Evolutionary conservation across 2,888 invertebrate genomes (phyloP).

Genomic region (Tryphoninae sp.): DNA sequence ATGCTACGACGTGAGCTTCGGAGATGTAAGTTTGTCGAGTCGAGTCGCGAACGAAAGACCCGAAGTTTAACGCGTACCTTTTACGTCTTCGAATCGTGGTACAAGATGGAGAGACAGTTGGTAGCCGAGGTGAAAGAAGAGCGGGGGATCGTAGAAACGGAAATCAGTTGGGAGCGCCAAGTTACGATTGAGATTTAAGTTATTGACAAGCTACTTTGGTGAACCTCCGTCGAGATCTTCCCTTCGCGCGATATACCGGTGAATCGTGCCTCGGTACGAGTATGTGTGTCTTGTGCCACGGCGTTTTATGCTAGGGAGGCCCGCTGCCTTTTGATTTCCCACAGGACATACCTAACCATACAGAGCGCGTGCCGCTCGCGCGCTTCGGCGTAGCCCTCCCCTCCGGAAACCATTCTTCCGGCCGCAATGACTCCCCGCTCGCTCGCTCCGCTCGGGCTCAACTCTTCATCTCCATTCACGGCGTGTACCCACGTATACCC

Average conservation of each 20-base stretch:
- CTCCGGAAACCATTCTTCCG: constrained; percentile 80
- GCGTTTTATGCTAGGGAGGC: constrained; percentile 74
- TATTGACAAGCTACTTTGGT: constrained; percentile 81
- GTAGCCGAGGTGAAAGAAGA: constrained; percentile 40
- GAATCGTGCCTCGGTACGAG: constrained; percentile 7
- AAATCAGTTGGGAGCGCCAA: constrained; percentile 79
- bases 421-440: constrained; percentile 78
- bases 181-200: constrained; percentile 81
- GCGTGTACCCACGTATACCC: constrained; percentile 6
- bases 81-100: constrained; percentile 13
- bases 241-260: background rate
- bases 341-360: constrained; percentile 70
- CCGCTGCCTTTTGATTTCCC: constrained; percentile 81
- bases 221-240: constrained; percentile 74
- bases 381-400: constrained; percentile 70
- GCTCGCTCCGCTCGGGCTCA: constrained; percentile 53
- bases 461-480: constrained; percentile 61
- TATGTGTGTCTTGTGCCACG: constrained; percentile 66
- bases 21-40: constrained; percentile 31
- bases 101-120: constrained; percentile 12
- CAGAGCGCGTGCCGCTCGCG: constrained; percentile 23
- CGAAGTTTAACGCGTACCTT: constrained; percentile 4
- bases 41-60: constrained; percentile 9
- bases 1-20: background rate
- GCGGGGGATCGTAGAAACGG: constrained; percentile 71